phyloP scores from a whole-genome alignment of 2,888 invertebrate species.

The Volucella inanis region DNA sequence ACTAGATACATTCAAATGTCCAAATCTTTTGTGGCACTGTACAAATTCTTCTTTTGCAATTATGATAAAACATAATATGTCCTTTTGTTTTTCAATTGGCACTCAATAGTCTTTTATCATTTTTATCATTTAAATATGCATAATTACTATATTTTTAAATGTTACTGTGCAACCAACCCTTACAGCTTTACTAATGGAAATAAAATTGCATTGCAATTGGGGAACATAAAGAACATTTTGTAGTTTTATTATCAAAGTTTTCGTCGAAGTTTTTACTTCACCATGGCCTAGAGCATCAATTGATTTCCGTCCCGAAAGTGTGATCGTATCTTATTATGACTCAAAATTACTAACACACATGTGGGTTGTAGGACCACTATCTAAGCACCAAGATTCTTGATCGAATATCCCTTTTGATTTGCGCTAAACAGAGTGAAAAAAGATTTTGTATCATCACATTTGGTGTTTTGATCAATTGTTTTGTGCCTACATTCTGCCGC shows the following conservation, averaged over 20 bases:
- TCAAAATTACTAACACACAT: not conserved
- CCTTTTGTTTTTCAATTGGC: too few species aligned
- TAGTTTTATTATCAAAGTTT: constrained; percentile 15
- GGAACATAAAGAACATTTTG: not conserved
- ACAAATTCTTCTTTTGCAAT: too few species aligned
- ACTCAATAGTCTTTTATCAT: too few species aligned
- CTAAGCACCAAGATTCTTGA: not conserved
- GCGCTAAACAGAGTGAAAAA: not conserved
- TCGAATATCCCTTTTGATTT: too few species aligned
- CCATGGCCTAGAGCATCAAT: too few species aligned
- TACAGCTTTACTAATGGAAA: too few species aligned
- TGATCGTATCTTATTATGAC: not conserved
- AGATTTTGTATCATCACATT: not conserved
- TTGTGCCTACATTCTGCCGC: not conserved
- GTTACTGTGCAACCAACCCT: too few species aligned
- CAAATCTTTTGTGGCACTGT: too few species aligned
- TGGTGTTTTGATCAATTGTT: not conserved
- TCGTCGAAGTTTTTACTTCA: not conserved
- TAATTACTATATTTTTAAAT: too few species aligned
- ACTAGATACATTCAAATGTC: too few species aligned
- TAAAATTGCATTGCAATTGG: constrained; percentile 42
- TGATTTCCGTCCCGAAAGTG: not conserved
- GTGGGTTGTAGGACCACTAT: constrained; percentile 1
- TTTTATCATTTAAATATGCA: too few species aligned
- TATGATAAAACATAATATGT: too few species aligned